A percentile compares a stretch with the other conserved stretches of the same genome.
These are phyloP conservation scores for Lymantria dispar DNA, from an alignment of 2,888 invertebrate species.

Conservation along the genomic window DNA sequence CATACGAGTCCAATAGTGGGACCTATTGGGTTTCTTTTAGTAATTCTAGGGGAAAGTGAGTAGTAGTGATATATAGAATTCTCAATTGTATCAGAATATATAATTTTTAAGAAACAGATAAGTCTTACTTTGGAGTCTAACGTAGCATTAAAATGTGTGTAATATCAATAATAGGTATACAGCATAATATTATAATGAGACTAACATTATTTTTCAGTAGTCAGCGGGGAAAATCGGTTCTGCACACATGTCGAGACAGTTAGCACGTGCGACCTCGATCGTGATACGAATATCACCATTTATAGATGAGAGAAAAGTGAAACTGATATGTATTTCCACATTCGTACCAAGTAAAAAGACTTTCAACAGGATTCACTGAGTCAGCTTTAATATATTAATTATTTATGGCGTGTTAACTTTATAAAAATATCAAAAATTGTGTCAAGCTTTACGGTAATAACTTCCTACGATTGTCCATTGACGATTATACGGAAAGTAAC, in stretches of 20 bases:
- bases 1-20: too few species aligned
- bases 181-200: neutral
- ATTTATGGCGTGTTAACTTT: constrained; percentile 28
- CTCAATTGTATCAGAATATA: too few species aligned
- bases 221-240: constrained; percentile 40
- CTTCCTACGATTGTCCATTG: constrained; percentile 54
- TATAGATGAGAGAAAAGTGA: constrained; percentile 76
- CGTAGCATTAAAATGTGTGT: constrained; percentile 2
- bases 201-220: constrained; percentile 30
- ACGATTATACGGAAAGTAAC: constrained; percentile 46
- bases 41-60: too few species aligned
- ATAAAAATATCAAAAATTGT: constrained; percentile 45
- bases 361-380: constrained; percentile 73
- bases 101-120: too few species aligned
- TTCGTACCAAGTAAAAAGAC: constrained; percentile 58
- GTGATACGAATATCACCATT: constrained; percentile 72
- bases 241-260: constrained; percentile 49
- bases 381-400: constrained; percentile 31
- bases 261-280: constrained; percentile 73
- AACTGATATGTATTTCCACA: constrained; percentile 68
- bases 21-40: too few species aligned
- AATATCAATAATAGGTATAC: constrained; percentile 1
- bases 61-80: too few species aligned
- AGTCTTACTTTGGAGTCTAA: too few species aligned
- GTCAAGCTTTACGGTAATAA: constrained; percentile 42